Conservation (phyloP, 2,113 vertebrate genomes). For the Delphinapterus leucas region DNA sequence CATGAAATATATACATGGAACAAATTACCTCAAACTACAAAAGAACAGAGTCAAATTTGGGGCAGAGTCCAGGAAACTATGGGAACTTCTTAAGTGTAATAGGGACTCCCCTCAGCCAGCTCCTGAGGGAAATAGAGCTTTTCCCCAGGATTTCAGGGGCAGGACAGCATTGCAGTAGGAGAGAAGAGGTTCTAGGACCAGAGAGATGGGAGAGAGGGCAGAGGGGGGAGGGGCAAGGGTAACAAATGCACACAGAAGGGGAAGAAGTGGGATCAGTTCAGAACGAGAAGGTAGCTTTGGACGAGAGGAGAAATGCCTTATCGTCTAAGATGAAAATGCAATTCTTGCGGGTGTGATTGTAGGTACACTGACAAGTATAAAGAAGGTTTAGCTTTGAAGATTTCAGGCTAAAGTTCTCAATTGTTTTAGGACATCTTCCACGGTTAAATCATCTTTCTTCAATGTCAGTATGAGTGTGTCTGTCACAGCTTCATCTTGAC, state of each 20-base stretch:
- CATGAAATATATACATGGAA: neutral
- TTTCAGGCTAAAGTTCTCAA: neutral
- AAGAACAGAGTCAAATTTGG: neutral
- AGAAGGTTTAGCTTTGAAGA: neutral
- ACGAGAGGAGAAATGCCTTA: neutral
- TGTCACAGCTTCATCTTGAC: neutral
- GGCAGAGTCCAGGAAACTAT: neutral
- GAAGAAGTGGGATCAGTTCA: neutral
- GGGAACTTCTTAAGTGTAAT: neutral
- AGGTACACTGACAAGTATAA: neutral
- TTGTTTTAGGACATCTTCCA: neutral
- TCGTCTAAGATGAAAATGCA: neutral
- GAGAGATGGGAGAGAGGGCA: neutral
- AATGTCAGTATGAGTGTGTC: neutral
- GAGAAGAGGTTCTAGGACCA: neutral
- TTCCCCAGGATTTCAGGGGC: neutral
- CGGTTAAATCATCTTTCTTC: neutral
- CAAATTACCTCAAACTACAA: neutral
- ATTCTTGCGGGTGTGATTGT: neutral
- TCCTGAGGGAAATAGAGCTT: neutral
- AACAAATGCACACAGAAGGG: neutral
- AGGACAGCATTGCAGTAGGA: neutral
- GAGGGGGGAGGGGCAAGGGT: no score
- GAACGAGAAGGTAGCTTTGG: neutral
- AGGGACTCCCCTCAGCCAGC: neutral